Base-by-base conservation (phyloP, 1,140 invertebrate genomes). In the Medauroidea extradentata region DNA sequence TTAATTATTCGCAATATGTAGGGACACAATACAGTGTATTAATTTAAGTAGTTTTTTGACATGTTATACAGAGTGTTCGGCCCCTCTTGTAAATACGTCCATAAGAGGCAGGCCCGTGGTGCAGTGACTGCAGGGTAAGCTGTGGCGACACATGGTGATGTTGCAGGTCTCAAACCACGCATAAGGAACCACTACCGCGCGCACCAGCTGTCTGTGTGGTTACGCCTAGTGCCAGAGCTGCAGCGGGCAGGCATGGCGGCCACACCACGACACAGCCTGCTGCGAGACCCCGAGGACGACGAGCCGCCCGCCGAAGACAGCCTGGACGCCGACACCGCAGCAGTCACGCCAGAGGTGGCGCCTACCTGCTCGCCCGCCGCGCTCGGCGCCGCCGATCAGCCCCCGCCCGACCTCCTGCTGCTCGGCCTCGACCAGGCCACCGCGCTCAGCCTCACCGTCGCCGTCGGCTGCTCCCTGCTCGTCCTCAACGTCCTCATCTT, bases 141-240 rank as follows among this genome's bases (percentile, higher is more conserved):
- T n/a, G n/a, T n/a, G n/a, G n/a, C n/a, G n/a, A n/a, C n/a, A n/a
- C n/a, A n/a, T n/a, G 18, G 44, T 46, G 18, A 13, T 34, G 29
- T 77, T 75, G 2, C 78, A 94, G 91, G 90, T 57, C 87, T 91
- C 82, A 93, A 93, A 74, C 90, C 91, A 1, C 84, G 88, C 66
- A 85, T 93, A 76, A 93, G 94, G 71, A 94, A 95, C 74, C 95
- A 96, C 73, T 97, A 94, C 75, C 82, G 94, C 21, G 93, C 93
- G 13, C 91, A 94, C 75, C 93, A 96, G 69, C 78, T 96, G 19
- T 95, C 93, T 3, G 92, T 98, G 46, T 98, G 95, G 95, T 76
- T 94, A 11, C 85, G 93, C 38, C 81, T 97, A 7, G 91, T 98
- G 44, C 95, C 95, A 0, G 93, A 95, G 73, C 81, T 98, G 14